Base-by-base conservation (phyloP, 2,888 invertebrate genomes). In the Dascillus cervinus region DNA sequence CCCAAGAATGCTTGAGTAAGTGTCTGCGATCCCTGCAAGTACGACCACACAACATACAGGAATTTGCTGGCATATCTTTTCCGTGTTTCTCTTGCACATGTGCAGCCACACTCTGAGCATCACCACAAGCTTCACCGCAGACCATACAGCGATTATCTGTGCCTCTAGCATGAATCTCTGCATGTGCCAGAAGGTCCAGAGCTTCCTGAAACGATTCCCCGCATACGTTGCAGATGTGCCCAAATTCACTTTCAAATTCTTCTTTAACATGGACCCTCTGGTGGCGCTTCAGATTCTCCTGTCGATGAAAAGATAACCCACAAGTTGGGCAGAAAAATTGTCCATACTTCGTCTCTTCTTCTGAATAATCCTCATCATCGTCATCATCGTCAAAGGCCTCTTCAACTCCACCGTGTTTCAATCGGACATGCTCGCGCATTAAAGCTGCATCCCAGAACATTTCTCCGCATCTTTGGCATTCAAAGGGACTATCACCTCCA, bases 401-500 rank as follows among this genome's bases (percentile, higher is more conserved):
- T 14, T 56, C 57, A 3, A 53, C 37, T 11, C 52, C 57, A 2
- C 72, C 74, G 45, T 78, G 78, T 48, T 79, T 78, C 0, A 64
- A 59, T 28, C 73, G 67, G 14, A 73, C 66, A 49, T 80, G 80
- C 26, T 79, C 78, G 21, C 72, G 66, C 46, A 79, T 61, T 13
- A 71, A 62, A 13, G 62, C 64, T 3, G 70, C 59, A 48, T 78
- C 77, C 84, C 84, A 86, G 58, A 86, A 87, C 75, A 86, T 76
- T 60, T 87, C 87, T 37, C 81, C 82, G 55, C 87, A 88, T 40
- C 77, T 75, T 21, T 75, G 74, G 56, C 88, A 88, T 53, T 87
- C 86, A 46, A 81, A 74, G 0, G 86, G 83, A 9, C 83, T 82
- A 51, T 87, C 85, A 9, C 80, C 82, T 8, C 82, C 83, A 62